Evolutionary conservation across 2,888 invertebrate species (phyloP), one percentile per base, ranked within the genome.

Genomic region (Amaurobius ferox): DNA sequence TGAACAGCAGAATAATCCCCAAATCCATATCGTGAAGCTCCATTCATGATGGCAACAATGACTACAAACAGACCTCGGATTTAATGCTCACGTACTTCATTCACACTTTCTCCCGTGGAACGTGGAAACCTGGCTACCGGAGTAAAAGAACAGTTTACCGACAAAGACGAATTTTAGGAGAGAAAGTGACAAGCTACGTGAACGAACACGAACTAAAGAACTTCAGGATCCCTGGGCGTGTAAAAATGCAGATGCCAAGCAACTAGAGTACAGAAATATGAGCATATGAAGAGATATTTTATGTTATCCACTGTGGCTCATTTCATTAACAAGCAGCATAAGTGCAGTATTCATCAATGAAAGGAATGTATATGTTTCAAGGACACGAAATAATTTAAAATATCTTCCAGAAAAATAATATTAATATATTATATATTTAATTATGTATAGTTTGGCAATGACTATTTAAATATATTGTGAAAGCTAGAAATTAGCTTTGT

Each of bases 31-130:
- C 35, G 5, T 2, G 2, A 23, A 23, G 19, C 23, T 23, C 55
- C 55, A 55, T 55, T 55, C 55, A 55, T 3, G 3, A 5, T 6
- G 23, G 23, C 55, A 23, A 55, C 55, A 55, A 55, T 55, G 55
- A 55, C 23, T 55, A 55, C 55, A 55, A 55, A 55, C 55, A 23
- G 55, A 19, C 55, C 55, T 23, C 3, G 23, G 55, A 55, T 55
- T 55, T 55, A 55, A 55, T 55, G 55, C 23, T 23, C 55, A 23
- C 55, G n/a, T n/a, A 55, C 55, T 55, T 55, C 55, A 55, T 55
- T 55, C 55, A 55, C 6, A 11, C 1, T 1, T 55, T 44, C 11
- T 44, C 44, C 16, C 11, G 2, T 16, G 44, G 16, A 44, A 55
- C 55, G 55, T 16, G 3, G 55, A 35, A 35, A 7, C 6, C 6